phyloP scores from a whole-genome alignment of 1,140 invertebrate genomes.

The Apis laboriosa region DNA sequence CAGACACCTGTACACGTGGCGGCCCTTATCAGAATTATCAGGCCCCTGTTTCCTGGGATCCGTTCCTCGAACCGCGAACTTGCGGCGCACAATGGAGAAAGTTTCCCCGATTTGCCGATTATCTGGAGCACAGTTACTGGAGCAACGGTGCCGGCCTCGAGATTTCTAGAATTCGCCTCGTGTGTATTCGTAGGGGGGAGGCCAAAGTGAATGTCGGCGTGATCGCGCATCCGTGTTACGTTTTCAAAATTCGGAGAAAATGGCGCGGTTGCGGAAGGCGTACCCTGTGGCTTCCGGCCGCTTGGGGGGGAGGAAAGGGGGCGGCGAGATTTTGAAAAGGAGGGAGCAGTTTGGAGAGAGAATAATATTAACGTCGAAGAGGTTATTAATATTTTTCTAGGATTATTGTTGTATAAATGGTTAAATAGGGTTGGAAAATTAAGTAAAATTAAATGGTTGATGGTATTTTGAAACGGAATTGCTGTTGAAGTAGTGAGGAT shows the following conservation, averaged over 20 bases:
- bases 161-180: slow-evolving; percentile 42
- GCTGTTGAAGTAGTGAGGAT: too few relatives aligned
- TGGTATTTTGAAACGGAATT: too few relatives aligned
- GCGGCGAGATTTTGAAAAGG: neutral
- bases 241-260: neutral
- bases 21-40: slow-evolving; percentile 65
- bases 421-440: too few relatives aligned
- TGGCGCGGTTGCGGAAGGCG: too few relatives aligned
- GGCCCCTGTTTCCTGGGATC: slow-evolving; percentile 48
- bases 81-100: slow-evolving; percentile 60
- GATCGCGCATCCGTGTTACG: neutral
- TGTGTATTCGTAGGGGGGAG: slow-evolving; percentile 18
- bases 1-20: slow-evolving; percentile 19
- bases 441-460: too few relatives aligned
- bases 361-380: neutral
- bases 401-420: neutral
- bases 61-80: slow-evolving; percentile 40
- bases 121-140: slow-evolving; percentile 36
- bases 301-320: too few relatives aligned
- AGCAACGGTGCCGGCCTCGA: slow-evolving; percentile 12
- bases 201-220: slow-evolving; percentile 17
- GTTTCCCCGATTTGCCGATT: slow-evolving; percentile 62
- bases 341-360: neutral
- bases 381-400: neutral
- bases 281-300: neutral